phyloP scores from a whole-genome alignment of 2,113 vertebrate genomes.

The Prolemur simus region DNA sequence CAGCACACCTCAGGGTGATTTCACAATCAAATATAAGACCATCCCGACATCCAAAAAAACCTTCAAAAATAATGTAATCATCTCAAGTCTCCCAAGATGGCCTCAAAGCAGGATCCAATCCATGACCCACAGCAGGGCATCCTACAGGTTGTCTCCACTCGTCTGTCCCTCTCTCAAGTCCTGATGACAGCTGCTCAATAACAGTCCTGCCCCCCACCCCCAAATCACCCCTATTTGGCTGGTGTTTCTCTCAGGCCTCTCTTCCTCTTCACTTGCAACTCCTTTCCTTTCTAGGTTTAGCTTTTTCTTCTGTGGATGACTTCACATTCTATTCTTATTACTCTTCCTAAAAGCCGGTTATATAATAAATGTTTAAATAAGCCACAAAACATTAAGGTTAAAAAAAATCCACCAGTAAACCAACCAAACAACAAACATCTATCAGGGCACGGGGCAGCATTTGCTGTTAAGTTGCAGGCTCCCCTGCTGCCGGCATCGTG shows the following conservation, averaged over 20 bases:
- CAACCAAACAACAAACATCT: background rate
- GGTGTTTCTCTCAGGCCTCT: background rate
- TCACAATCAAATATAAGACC: background rate
- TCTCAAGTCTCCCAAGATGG: background rate
- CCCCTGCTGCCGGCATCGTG: fast-evolving
- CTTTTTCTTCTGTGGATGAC: background rate
- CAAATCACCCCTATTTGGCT: background rate
- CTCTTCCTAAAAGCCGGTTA: background rate
- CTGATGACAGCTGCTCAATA: too few relatives aligned
- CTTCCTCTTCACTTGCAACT: background rate
- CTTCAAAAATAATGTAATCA: background rate
- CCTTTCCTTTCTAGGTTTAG: background rate
- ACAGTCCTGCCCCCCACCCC: fast-evolving
- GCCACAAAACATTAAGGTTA: background rate
- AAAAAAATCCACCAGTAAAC: background rate
- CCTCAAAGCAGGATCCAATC: background rate
- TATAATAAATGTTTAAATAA: background rate
- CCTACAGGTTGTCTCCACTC: background rate
- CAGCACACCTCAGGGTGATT: background rate
- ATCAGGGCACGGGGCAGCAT: background rate
- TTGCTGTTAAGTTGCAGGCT: background rate
- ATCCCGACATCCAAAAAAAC: background rate
- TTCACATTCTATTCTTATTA: background rate
- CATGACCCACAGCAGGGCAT: background rate
- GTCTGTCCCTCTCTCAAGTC: background rate